These are phyloP conservation scores for Ceuthmochares aereus DNA, from an alignment of 2,113 vertebrate genomes.

Conservation along the genomic window DNA sequence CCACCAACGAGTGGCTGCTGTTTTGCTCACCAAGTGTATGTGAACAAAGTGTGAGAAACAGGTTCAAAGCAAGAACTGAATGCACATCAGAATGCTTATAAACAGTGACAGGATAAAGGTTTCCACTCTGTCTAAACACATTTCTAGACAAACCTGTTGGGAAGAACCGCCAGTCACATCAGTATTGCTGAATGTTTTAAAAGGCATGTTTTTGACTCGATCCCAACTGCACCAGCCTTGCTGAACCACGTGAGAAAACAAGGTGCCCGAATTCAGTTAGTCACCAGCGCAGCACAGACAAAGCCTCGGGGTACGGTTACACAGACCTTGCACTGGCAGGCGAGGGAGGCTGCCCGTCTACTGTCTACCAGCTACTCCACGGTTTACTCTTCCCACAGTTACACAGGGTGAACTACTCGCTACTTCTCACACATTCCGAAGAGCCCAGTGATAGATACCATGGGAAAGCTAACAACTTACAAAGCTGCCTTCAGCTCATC, in stretches of 20 bases:
- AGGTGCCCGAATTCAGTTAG: background rate
- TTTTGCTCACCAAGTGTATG: background rate
- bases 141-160: background rate
- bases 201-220: background rate
- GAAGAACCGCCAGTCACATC: background rate
- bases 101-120: background rate
- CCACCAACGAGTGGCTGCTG: background rate
- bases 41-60: background rate
- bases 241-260: background rate
- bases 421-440: background rate
- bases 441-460: background rate
- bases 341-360: background rate
- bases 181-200: background rate
- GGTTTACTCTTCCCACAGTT: background rate
- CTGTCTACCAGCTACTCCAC: background rate
- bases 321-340: background rate
- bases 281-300: background rate
- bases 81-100: background rate
- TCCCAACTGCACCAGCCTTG: background rate
- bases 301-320: background rate
- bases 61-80: background rate
- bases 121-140: background rate
- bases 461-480: background rate
- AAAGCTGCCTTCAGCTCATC: background rate
- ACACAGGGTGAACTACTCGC: background rate